A percentile compares a stretch with the other conserved stretches of the same genome.
These are phyloP conservation scores for Venturia canescens DNA, from an alignment of 1,140 invertebrate species.

Conservation along the genomic window DNA sequence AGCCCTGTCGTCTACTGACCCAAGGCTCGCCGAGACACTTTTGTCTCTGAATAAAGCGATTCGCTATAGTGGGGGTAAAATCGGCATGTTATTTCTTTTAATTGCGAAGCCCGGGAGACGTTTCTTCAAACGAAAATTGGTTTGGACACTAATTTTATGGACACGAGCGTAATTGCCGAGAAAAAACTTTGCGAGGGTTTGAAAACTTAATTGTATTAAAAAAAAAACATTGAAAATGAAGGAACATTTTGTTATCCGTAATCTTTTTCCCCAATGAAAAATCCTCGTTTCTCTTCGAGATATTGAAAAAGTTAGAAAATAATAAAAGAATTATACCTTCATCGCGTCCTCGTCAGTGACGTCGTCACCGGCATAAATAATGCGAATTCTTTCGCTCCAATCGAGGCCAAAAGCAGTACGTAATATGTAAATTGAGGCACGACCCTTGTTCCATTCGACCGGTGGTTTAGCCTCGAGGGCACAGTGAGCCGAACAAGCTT, in stretches of 20 bases:
- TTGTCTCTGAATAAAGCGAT: too few species aligned
- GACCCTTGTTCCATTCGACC: constrained; percentile 94
- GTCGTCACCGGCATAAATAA: constrained; percentile 94
- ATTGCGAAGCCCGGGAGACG: too few species aligned
- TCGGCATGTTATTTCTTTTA: too few species aligned
- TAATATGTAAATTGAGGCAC: constrained; percentile 92
- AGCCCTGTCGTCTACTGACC: too few species aligned
- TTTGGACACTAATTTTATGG: too few species aligned
- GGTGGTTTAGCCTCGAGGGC: constrained; percentile 92
- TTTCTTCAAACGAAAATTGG: too few species aligned
- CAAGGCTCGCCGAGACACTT: too few species aligned
- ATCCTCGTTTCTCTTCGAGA: not conserved
- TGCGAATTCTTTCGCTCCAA: constrained; percentile 93
- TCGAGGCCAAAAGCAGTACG: constrained; percentile 93
- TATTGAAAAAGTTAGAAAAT: not conserved
- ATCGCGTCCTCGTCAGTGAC: constrained; percentile 94
- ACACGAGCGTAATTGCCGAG: too few species aligned
- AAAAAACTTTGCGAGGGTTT: too few species aligned
- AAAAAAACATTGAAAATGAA: too few species aligned
- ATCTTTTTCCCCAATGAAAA: not conserved
- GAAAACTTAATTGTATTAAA: too few species aligned
- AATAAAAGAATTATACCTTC: constrained; percentile 78
- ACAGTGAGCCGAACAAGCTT: constrained; percentile 86
- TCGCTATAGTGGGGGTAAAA: too few species aligned
- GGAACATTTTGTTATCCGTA: not conserved